Percentiles rank a stretch among this genome's conserved stretches.
phyloP scores from a whole-genome alignment of 2,113 vertebrate species.

The Pseudorectes ferrugineus region DNA sequence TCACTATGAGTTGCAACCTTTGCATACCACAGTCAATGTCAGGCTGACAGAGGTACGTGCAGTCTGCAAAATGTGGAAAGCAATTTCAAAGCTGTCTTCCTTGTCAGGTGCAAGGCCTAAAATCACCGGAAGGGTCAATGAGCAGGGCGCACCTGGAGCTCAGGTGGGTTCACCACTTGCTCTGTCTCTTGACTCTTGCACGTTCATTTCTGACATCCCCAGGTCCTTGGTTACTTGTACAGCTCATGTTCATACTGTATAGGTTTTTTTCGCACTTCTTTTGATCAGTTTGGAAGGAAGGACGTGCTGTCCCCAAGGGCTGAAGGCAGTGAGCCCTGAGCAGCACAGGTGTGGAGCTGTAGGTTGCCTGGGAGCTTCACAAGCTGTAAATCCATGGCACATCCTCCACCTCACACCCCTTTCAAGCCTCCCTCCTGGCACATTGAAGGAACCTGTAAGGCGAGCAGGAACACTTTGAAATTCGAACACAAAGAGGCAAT shows the following conservation, averaged over 20 bases:
- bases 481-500: neutral
- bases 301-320: neutral
- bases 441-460: neutral
- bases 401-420: neutral
- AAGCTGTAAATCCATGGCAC: neutral
- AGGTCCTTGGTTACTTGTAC: neutral
- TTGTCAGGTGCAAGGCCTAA: neutral
- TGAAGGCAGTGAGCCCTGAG: neutral
- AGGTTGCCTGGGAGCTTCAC: neutral
- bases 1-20: neutral
- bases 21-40: neutral
- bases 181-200: neutral
- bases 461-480: neutral
- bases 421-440: neutral
- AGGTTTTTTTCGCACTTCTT: neutral
- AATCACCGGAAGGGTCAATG: neutral
- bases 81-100: neutral
- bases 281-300: neutral
- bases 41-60: rapidly evolving
- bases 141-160: neutral
- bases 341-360: neutral
- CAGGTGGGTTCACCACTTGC: neutral
- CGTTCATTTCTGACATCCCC: rapidly evolving
- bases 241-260: too few relatives aligned
- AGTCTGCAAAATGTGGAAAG: neutral